Evolutionary conservation across 2,113 vertebrate species (phyloP), one percentile per base, ranked within the genome.

Genomic region (Poecilia latipinna): DNA sequence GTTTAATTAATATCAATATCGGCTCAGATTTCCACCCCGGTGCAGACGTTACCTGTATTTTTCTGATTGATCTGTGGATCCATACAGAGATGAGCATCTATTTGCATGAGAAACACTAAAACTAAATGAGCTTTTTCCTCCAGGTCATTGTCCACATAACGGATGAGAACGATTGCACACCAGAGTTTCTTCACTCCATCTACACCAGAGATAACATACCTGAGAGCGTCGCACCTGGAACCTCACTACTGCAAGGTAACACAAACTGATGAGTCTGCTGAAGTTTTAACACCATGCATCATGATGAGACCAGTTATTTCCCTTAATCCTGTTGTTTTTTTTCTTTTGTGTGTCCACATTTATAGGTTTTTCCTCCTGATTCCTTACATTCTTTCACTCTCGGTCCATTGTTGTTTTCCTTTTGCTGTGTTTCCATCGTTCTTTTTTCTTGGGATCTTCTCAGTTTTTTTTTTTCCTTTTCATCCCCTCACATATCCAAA

Each of bases 101-200:
- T 48, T 48, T 17, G 17, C 7, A 64, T n/a, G 1, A 35, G 17
- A 79, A 66, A 31, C 26, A 61, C 4, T 32, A 70, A 57, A 33
- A 24, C 76, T 24, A 83, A 10, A 6, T 10, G 12, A 51, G 17
- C 13, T 54, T 35, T 22, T 32, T 24, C 63, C 79, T 82, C 35
- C 88, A 97, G 97, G 95, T 96, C 2, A 75, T 94, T 35, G 92
- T 97, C 35, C 95, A 96, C 63, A 94, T 97, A 76, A 95, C 90
- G 0, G 97, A 97, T 0, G 95, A 96, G 77, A 97, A 97, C 0
- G 97, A 97, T 93, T 97, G 97, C 86, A 95, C 94, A 7, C 97
- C 97, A 0, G 97, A 97, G 88, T 97, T 97, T 90, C 94, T 96
- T 33, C 94, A 93, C 68, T 94, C 95, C 77, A 97, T 97, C 89